Base-by-base conservation (phyloP, 2,797 vertebrate species). In the Pteronotus mesoamericanus region DNA sequence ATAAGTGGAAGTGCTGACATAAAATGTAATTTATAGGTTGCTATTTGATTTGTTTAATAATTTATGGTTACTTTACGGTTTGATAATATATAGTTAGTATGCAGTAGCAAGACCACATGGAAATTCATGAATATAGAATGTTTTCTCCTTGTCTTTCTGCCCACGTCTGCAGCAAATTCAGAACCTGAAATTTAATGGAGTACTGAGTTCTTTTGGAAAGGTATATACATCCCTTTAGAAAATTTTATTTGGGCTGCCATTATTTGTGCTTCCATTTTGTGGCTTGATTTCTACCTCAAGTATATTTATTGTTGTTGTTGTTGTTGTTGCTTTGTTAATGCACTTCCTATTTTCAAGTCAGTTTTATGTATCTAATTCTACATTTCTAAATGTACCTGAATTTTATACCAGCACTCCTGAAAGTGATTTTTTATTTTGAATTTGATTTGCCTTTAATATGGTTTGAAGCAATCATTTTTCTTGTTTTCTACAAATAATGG, bases 251-350 rank as follows among this genome's bases (percentile, higher is more conserved):
- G 15, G 32, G 24, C 82, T 90, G 22, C 15, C 69, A 37, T 51
- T 88, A 59, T 91, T 88, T 14, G 26, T 88, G 44, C 21, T 94
- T 95, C 59, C 88, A 42, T 66, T 86, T 75, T 84, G 22, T 71
- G 44, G 39, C 37, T 89, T 78, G 75, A 78, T 80, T 79, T 71
- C 11, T 39, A 78, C 68, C 44, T 83, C 92, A 11, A 69, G 29
- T 94, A 78, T 89, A 19, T 4, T 42, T 94, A 92, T 86, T 87
- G 82, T 93, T 91, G 89, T 87, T 82, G 42, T 42, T 94, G 92
- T 86, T 87, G 82, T 93, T 91, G 89, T 87, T 82, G 42, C 66
- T 96, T 88, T 86, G 14, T 69, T 89, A 86, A 48, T 77, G 87
- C 87, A 8, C 80, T n/a, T 37, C 6, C 51, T 68, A 48, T 96